A percentile compares a stretch with the other conserved stretches of the same genome.
phyloP scores from a whole-genome alignment of 2,888 invertebrate species.

The Dasypogon diadema region DNA sequence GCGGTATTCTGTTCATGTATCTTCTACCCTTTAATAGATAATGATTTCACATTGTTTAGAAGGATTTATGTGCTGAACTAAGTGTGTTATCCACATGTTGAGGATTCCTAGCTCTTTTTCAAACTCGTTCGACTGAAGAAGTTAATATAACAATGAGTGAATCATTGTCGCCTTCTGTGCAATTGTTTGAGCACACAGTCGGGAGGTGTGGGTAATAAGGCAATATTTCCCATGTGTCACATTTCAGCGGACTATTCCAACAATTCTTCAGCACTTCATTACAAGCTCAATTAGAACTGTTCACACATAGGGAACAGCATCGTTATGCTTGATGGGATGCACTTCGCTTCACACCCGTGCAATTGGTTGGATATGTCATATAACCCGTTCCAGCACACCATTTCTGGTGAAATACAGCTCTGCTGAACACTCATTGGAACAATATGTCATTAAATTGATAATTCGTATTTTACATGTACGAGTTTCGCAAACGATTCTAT shows the following conservation, averaged over 20 bases:
- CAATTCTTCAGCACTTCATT: constrained; percentile 29
- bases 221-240: not conserved
- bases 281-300: constrained; percentile 26
- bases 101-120: too few species aligned
- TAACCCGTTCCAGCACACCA: not conserved
- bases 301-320: constrained; percentile 25
- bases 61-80: too few species aligned
- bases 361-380: constrained; percentile 4
- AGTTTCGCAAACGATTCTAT: not conserved
- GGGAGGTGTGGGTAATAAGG: not conserved
- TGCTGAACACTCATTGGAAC: constrained; percentile 21
- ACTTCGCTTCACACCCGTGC: constrained; percentile 6
- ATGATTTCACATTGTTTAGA: too few species aligned
- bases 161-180: not conserved
- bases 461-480: constrained; percentile 5
- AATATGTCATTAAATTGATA: constrained; percentile 37
- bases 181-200: not conserved
- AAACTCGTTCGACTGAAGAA: too few species aligned
- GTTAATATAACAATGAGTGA: too few species aligned
- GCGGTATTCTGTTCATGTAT: too few species aligned
- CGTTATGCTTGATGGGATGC: not conserved
- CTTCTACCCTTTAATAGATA: too few species aligned
- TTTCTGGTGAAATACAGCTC: not conserved
- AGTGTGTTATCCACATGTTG: too few species aligned
- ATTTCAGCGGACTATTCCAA: not conserved